Evolutionary conservation across 2,113 vertebrate species (phyloP).

Genomic region (Leptosomus discolor): DNA sequence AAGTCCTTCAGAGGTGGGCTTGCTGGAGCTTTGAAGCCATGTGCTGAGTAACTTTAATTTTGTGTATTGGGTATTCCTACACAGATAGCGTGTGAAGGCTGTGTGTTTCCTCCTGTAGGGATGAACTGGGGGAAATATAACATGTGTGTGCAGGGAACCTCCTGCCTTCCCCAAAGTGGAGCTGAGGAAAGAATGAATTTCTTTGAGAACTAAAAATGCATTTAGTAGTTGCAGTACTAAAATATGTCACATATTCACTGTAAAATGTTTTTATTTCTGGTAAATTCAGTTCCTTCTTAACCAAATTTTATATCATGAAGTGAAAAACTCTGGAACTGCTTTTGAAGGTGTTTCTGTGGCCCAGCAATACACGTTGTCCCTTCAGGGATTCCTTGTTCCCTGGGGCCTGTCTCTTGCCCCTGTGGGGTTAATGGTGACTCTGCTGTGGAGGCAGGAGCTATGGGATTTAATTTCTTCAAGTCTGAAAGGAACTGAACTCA

Average conservation of each 20-base stretch:
- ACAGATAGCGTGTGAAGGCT: neutral
- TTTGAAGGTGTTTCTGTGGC: neutral
- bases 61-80: neutral
- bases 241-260: neutral
- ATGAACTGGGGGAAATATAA: neutral
- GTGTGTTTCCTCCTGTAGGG: rapidly evolving
- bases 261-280: neutral
- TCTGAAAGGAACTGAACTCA: neutral
- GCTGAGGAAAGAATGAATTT: neutral
- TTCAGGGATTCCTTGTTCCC: neutral
- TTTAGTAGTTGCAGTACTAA: neutral
- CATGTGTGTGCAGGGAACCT: neutral
- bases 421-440: rapidly evolving
- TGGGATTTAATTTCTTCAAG: neutral
- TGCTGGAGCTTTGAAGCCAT: neutral
- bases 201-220: neutral
- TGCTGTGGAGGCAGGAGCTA: neutral
- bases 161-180: neutral
- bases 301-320: neutral
- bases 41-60: neutral
- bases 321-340: neutral
- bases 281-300: neutral
- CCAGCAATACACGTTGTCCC: neutral
- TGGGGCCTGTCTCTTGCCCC: rapidly evolving
- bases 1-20: neutral